A percentile compares a stretch with the other conserved stretches of the same genome.
Conservation (phyloP, 2,113 vertebrate genomes). For the Thamnophis sirtalis region DNA sequence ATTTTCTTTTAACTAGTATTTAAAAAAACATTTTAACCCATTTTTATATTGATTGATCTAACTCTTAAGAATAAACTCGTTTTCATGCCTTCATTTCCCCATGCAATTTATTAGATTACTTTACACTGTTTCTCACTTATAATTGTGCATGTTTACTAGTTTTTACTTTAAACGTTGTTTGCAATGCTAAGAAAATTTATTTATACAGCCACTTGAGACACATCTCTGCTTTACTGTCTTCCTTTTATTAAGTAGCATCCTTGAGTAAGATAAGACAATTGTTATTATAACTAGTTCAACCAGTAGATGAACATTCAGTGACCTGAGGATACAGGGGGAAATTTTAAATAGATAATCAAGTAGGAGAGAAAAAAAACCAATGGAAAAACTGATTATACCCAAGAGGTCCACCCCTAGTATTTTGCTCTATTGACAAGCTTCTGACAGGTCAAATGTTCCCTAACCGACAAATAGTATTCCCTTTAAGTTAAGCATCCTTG, state of each 20-base stretch:
- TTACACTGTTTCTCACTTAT: neutral
- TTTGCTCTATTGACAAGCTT: neutral
- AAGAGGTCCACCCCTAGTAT: neutral
- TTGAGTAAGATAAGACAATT: neutral
- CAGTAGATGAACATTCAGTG: neutral
- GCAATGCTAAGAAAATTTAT: neutral
- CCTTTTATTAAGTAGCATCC: neutral
- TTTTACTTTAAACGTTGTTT: neutral
- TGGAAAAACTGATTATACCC: neutral
- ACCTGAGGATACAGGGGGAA: neutral
- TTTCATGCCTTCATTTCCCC: neutral
- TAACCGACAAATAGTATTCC: neutral
- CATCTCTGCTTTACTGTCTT: neutral
- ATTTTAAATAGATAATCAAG: neutral
- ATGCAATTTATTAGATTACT: neutral
- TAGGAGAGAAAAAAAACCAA: neutral
- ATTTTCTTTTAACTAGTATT: neutral
- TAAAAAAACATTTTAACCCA: neutral
- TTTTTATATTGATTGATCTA: neutral
- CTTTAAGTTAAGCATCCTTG: neutral
- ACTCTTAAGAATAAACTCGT: neutral
- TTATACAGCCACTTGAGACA: neutral
- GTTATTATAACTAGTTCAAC: neutral
- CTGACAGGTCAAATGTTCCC: neutral
- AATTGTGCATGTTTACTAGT: neutral